These are phyloP conservation scores for Arctocebus calabarensis DNA, from an alignment of 2,797 vertebrate genomes.

Conservation along the genomic window DNA sequence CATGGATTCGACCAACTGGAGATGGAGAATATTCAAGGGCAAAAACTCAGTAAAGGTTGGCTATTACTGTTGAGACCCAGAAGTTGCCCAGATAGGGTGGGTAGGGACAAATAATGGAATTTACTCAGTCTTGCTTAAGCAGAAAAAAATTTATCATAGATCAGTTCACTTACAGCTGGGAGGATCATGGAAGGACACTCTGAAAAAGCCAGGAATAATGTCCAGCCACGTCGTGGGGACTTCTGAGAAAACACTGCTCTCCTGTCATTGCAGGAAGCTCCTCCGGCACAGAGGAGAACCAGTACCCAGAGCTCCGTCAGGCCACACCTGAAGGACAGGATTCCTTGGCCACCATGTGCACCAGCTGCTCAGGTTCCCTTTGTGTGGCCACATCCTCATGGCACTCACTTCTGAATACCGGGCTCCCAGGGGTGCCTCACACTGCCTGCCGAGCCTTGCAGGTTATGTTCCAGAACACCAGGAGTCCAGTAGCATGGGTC, in stretches of 20 bases:
- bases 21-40: too few relatives aligned
- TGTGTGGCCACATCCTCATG: not conserved
- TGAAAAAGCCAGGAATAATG: not conserved
- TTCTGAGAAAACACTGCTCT: not conserved
- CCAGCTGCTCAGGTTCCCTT: too few relatives aligned
- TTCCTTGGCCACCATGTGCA: not conserved
- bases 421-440: not conserved
- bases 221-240: too few relatives aligned
- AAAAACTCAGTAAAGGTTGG: not conserved
- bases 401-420: not conserved
- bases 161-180: not conserved
- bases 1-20: too few relatives aligned
- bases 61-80: not conserved
- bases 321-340: not conserved
- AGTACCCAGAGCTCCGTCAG: not conserved
- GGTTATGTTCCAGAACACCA: not conserved
- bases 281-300: not conserved
- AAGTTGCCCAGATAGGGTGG: not conserved
- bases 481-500: not conserved
- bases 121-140: not conserved
- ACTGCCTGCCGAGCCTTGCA: not conserved
- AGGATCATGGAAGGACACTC: not conserved
- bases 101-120: not conserved
- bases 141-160: not conserved
- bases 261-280: too few relatives aligned